These are phyloP conservation scores for Protonemura montana DNA, from an alignment of 2,888 invertebrate genomes.

Conservation along the genomic window DNA sequence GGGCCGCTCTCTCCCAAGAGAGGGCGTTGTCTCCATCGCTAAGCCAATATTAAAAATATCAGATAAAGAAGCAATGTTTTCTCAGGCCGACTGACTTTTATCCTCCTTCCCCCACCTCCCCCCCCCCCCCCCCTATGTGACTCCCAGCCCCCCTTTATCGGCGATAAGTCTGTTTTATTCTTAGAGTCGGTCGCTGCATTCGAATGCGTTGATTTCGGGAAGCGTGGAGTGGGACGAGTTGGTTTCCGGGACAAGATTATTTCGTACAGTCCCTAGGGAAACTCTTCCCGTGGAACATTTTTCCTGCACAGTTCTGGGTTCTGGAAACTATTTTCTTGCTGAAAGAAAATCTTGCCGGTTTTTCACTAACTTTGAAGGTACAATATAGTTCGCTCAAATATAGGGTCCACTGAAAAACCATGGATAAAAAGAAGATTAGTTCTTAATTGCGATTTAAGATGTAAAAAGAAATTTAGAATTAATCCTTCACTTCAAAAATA, in stretches of 20 bases:
- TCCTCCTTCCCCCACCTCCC: slow-evolving; percentile 18
- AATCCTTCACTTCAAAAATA: too few species aligned
- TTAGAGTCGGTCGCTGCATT: neutral
- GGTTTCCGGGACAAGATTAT: neutral
- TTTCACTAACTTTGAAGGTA: too few species aligned
- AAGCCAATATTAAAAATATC: neutral
- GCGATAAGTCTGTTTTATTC: neutral
- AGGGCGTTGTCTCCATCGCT: neutral
- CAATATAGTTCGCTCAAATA: too few species aligned
- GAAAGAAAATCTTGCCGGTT: too few species aligned
- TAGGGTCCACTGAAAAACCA: too few species aligned
- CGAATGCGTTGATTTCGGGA: neutral
- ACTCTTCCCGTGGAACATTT: neutral
- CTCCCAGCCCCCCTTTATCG: slow-evolving; percentile 9
- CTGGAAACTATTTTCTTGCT: too few species aligned
- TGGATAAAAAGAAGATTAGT: too few species aligned
- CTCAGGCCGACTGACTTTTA: slow-evolving; percentile 20
- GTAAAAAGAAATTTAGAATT: too few species aligned
- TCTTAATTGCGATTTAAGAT: too few species aligned
- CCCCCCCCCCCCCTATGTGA: neutral
- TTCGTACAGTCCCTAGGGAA: neutral
- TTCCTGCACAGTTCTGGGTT: too few species aligned
- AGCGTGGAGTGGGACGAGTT: neutral
- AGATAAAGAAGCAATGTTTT: slow-evolving; percentile 30
- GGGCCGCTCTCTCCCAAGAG: too few species aligned